Evolutionary conservation across 2,113 vertebrate species (phyloP).

Genomic region (Cyprinodon tularosa): DNA sequence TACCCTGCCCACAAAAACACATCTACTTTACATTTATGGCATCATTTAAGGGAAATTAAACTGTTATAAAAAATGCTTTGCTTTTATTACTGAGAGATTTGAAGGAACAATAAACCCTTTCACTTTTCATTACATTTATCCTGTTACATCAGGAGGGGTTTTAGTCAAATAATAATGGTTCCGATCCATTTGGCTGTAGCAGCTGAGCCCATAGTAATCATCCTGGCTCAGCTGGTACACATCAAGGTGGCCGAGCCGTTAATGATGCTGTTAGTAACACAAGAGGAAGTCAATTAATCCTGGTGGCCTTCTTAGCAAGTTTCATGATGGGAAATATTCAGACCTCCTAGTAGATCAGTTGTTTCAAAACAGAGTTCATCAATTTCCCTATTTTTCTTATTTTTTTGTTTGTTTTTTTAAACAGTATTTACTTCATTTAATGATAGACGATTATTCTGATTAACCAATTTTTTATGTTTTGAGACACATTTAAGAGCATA

Average conservation of each 20-base stretch:
- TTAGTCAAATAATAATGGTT: not conserved
- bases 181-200: not conserved
- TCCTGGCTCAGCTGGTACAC: conserved; percentile 11
- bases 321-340: not conserved
- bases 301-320: not conserved
- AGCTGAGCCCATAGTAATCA: conserved; percentile 20
- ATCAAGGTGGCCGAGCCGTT: not conserved
- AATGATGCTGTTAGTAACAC: conserved; percentile 14
- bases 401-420: not conserved
- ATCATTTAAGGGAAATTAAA: too few relatives aligned
- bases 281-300: not conserved
- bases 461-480: too few relatives aligned
- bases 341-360: too few relatives aligned
- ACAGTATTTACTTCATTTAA: too few relatives aligned
- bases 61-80: too few relatives aligned
- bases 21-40: too few relatives aligned
- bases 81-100: too few relatives aligned
- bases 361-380: not conserved
- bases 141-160: not conserved
- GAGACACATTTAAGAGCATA: too few relatives aligned
- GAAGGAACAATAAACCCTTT: too few relatives aligned
- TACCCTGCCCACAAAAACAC: not conserved
- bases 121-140: not conserved
- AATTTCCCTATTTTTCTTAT: not conserved
- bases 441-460: too few relatives aligned